Conservation (phyloP, 2,113 vertebrate species). For the Agapornis roseicollis region DNA sequence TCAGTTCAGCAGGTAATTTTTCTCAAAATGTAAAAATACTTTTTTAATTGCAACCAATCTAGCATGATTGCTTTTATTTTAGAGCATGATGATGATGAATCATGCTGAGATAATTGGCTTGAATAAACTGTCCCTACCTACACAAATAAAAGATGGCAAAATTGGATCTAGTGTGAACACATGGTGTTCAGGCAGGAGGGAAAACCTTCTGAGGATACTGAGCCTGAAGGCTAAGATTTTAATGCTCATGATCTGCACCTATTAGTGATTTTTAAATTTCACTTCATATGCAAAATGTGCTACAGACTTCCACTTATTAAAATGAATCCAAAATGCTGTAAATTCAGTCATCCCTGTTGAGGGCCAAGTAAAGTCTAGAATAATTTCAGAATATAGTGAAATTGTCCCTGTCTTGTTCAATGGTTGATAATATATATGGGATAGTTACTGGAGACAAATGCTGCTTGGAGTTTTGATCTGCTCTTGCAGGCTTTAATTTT, state of each 20-base stretch:
- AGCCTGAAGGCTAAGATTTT: background rate
- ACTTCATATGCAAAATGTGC: background rate
- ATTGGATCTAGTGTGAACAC: background rate
- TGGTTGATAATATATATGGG: background rate
- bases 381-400: background rate
- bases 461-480: background rate
- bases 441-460: background rate
- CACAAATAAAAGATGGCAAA: conserved; percentile 27
- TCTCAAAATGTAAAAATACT: conserved; percentile 41
- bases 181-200: background rate
- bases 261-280: background rate
- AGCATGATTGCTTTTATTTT: conserved; percentile 61
- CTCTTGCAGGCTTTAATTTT: background rate
- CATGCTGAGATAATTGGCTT: conserved; percentile 19
- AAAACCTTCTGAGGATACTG: background rate
- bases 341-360: background rate
- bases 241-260: background rate
- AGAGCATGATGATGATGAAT: conserved; percentile 26
- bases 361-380: background rate
- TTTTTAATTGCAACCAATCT: conserved; percentile 29
- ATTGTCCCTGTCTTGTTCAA: background rate
- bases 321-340: background rate
- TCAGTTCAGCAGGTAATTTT: background rate
- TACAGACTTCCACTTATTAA: background rate
- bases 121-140: conserved; percentile 24